These are phyloP conservation scores for Lordiphosa mommai DNA, from an alignment of 1,140 invertebrate species.

Conservation along the genomic window DNA sequence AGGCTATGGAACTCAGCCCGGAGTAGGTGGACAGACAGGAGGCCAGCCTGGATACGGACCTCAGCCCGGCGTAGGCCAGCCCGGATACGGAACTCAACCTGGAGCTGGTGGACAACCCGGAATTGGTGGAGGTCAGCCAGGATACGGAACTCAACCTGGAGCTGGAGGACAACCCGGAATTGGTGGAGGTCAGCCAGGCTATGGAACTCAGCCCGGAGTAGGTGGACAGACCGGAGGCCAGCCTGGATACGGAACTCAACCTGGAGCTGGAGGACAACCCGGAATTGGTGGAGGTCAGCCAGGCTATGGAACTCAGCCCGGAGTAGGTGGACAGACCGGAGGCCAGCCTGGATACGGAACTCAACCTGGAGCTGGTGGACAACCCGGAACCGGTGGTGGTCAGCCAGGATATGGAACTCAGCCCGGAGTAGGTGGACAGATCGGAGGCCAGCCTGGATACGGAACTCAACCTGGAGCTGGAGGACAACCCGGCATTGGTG, in stretches of 20 bases:
- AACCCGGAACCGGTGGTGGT: not conserved
- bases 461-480: slow-evolving; percentile 4
- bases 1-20: slow-evolving; percentile 3
- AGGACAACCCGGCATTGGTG: slow-evolving; percentile 6
- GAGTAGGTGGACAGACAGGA: not conserved
- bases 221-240: slow-evolving; percentile 8
- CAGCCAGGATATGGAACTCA: slow-evolving; percentile 7
- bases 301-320: slow-evolving; percentile 2
- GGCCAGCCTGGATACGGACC: not conserved
- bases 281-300: slow-evolving; percentile 9
- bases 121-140: slow-evolving; percentile 13
- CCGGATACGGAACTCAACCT: slow-evolving; percentile 6
- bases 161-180: slow-evolving; percentile 8
- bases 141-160: slow-evolving; percentile 19
- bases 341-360: slow-evolving; percentile 23
- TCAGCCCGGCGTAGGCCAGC: slow-evolving; percentile 8
- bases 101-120: too few relatives aligned
- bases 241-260: slow-evolving; percentile 3
- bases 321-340: slow-evolving; percentile 5
- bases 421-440: slow-evolving; percentile 9
- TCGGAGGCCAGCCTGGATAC: slow-evolving; percentile 18
- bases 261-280: slow-evolving; percentile 4
- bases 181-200: slow-evolving; percentile 10
- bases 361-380: slow-evolving; percentile 11
- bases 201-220: slow-evolving; percentile 1